A percentile compares a stretch with the other conserved stretches of the same genome.
phyloP scores from a whole-genome alignment of 2,797 vertebrate genomes.

The Bradypodion pumilum region DNA sequence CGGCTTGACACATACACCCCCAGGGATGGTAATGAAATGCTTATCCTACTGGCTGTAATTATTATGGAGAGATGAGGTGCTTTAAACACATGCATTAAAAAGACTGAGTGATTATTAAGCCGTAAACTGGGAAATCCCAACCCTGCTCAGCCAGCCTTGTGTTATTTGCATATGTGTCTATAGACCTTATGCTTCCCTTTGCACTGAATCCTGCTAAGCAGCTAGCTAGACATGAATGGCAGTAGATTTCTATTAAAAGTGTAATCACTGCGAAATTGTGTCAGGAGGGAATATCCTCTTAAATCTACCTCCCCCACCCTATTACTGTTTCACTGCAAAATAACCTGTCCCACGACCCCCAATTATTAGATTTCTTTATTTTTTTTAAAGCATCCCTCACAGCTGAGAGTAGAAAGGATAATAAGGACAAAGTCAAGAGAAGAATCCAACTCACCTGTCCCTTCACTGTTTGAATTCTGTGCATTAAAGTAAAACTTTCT shows the following conservation, averaged over 20 bases:
- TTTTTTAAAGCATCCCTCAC: background rate
- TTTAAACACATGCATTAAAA: background rate
- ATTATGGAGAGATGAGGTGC: background rate
- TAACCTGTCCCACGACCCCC: background rate
- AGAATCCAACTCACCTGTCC: too few species aligned
- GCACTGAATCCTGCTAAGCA: background rate
- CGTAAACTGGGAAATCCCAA: background rate
- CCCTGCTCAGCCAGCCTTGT: background rate
- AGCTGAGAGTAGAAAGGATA: too few species aligned
- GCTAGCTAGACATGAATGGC: background rate
- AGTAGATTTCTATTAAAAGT: too few species aligned
- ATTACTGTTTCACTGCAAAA: background rate
- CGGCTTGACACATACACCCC: too few species aligned
- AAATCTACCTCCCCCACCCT: too few species aligned
- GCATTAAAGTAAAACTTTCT: background rate
- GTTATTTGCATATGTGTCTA: background rate
- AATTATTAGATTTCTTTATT: background rate
- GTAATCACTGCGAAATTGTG: background rate
- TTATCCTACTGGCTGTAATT: background rate
- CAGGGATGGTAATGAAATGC: background rate
- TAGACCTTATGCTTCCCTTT: background rate
- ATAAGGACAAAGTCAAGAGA: background rate
- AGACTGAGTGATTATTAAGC: background rate
- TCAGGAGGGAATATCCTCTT: too few species aligned
- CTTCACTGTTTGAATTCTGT: background rate